A percentile compares a stretch with the other conserved stretches of the same genome.
phyloP scores from a whole-genome alignment of 2,113 vertebrate species.

The Tachysurus fulvidraco region DNA sequence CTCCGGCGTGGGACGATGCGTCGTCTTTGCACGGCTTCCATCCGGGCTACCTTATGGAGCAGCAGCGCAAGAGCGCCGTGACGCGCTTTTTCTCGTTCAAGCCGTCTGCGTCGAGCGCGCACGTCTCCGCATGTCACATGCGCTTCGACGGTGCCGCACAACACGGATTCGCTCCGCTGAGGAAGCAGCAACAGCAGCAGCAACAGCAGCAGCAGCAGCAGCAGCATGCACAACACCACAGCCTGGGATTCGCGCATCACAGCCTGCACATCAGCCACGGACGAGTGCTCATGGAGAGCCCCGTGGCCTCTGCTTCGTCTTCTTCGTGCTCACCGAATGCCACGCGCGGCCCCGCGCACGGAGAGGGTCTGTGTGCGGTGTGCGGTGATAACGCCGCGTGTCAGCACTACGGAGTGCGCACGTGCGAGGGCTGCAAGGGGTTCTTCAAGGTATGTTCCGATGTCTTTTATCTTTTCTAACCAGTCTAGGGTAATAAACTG shows the following conservation, averaged over 20 bases:
- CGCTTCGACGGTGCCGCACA: slow-evolving; percentile 81
- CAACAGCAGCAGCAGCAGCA: slow-evolving; percentile 70
- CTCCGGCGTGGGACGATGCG: slow-evolving; percentile 87
- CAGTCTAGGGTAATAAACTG: background rate
- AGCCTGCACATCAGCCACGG: slow-evolving; percentile 81
- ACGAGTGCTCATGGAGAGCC: slow-evolving; percentile 85
- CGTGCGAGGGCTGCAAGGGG: slow-evolving; percentile 92
- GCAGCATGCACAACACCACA: slow-evolving; percentile 60
- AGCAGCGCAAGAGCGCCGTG: slow-evolving; percentile 83
- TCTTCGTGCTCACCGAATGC: slow-evolving; percentile 7
- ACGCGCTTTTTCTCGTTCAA: slow-evolving; percentile 94
- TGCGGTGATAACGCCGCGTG: slow-evolving; percentile 96
- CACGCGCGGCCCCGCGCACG: slow-evolving; percentile 76
- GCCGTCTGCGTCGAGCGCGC: slow-evolving; percentile 72
- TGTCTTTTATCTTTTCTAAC: too few species aligned
- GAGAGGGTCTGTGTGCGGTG: slow-evolving; percentile 91
- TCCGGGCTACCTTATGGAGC: slow-evolving; percentile 87
- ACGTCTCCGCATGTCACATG: slow-evolving; percentile 85
- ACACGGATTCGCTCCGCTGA: slow-evolving; percentile 22
- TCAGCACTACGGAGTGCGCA: slow-evolving; percentile 92
- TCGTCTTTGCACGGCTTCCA: slow-evolving; percentile 87
- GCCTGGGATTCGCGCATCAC: slow-evolving; percentile 81
- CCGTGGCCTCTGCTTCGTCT: slow-evolving; percentile 75
- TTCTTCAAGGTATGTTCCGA: slow-evolving; percentile 85
- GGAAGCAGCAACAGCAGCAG: slow-evolving; percentile 1